Percentiles rank a stretch among this genome's conserved stretches.
These are phyloP conservation scores for Dicerorhinus sumatrensis DNA, from an alignment of 2,113 vertebrate species.

Conservation along the genomic window DNA sequence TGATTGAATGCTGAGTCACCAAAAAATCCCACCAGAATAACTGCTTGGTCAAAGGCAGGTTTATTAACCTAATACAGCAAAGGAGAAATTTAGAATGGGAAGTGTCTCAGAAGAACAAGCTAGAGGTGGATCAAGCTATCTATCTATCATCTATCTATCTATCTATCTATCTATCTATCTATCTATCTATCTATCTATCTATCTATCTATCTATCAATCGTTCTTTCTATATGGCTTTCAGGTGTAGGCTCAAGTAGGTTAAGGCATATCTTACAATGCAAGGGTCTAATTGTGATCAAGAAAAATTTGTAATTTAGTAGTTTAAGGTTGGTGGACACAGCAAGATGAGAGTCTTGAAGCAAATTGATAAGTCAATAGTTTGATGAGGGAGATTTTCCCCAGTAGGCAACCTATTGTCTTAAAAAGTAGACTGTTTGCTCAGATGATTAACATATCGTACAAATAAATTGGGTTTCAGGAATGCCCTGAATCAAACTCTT, in stretches of 20 bases:
- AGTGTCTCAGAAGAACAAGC: not conserved
- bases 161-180: too few relatives aligned
- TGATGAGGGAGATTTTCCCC: not conserved
- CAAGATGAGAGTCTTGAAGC: not conserved
- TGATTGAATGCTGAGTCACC: not conserved
- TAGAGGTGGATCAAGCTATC: too few relatives aligned
- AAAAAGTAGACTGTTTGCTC: not conserved
- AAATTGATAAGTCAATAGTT: not conserved
- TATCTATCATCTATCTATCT: too few relatives aligned
- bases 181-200: too few relatives aligned
- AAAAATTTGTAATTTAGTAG: not conserved
- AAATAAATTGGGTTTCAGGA: not conserved
- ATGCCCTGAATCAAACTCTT: not conserved
- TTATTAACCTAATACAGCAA: not conserved
- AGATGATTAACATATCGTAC: not conserved
- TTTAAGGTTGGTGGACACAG: not conserved
- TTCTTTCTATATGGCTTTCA: too few relatives aligned
- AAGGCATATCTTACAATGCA: not conserved
- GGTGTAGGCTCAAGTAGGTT: not conserved
- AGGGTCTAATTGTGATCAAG: not conserved
- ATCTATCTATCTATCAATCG: too few relatives aligned
- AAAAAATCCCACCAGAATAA: not conserved
- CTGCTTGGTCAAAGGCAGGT: not conserved
- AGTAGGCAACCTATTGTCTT: not conserved
- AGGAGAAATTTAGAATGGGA: not conserved